phyloP scores from a whole-genome alignment of 2,113 vertebrate species.

The Serilophus lunatus region DNA sequence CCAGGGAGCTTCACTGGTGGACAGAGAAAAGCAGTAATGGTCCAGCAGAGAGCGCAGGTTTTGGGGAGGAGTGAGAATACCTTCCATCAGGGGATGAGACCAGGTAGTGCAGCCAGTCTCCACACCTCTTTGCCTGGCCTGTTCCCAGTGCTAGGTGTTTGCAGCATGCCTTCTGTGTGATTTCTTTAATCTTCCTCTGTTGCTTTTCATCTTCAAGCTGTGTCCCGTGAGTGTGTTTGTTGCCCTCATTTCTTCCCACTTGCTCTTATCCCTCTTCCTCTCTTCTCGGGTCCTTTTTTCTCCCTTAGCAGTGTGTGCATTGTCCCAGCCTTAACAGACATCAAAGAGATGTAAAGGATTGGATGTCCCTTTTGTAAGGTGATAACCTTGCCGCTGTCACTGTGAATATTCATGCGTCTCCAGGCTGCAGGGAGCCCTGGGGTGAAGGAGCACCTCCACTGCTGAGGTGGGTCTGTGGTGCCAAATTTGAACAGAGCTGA shows the following conservation, averaged over 20 bases:
- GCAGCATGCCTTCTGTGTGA: background rate
- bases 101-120: background rate
- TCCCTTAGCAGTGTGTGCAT: background rate
- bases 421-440: slow-evolving; percentile 19
- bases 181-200: background rate
- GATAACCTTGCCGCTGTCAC: slow-evolving; percentile 4
- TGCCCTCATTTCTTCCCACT: background rate
- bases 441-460: background rate
- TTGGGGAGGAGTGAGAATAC: background rate
- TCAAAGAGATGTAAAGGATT: background rate
- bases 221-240: background rate
- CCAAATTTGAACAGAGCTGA: background rate
- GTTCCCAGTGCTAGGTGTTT: background rate
- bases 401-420: background rate
- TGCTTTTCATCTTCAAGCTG: background rate
- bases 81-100: background rate
- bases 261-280: background rate
- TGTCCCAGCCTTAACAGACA: slow-evolving; percentile 8
- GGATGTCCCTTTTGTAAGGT: background rate
- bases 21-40: background rate
- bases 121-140: background rate
- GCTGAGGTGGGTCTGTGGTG: background rate
- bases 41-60: background rate
- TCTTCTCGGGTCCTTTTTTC: background rate
- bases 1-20: background rate